Conservation (phyloP, 2,888 invertebrate genomes). For the Chironomus tentans region DNA sequence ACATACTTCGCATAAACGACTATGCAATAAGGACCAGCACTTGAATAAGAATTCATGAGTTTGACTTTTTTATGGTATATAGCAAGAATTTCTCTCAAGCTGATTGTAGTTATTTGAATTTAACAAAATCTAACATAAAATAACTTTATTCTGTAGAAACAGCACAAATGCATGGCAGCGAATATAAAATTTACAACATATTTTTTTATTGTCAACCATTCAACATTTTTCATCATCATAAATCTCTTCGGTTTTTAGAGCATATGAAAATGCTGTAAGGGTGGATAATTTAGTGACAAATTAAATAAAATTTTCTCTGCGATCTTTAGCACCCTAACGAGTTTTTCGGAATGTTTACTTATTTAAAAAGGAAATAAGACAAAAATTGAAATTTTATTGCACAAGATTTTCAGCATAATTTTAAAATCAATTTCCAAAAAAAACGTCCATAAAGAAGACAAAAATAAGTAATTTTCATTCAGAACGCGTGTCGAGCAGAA, state of each 20-base stretch:
- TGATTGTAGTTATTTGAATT: not conserved
- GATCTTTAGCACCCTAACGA: not conserved
- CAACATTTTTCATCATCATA: too few species aligned
- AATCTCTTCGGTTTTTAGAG: too few species aligned
- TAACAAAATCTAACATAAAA: not conserved
- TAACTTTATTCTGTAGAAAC: not conserved
- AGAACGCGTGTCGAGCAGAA: not conserved
- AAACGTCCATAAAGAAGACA: not conserved
- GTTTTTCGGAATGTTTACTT: not conserved
- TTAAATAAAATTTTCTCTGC: not conserved
- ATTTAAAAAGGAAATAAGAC: not conserved
- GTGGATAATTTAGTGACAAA: not conserved
- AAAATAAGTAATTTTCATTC: not conserved
- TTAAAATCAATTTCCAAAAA: too few species aligned
- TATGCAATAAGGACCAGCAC: too few species aligned
- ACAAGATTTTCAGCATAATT: too few species aligned
- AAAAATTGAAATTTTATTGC: not conserved
- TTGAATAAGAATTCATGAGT: too few species aligned
- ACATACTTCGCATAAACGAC: too few species aligned
- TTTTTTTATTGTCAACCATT: not conserved
- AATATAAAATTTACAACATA: slow-evolving; percentile 8
- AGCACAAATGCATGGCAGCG: not conserved
- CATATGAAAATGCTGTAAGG: too few species aligned
- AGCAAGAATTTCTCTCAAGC: too few species aligned
- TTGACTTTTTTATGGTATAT: too few species aligned